phyloP scores from a whole-genome alignment of 2,797 vertebrate species.

The Chrysocyon brachyurus region DNA sequence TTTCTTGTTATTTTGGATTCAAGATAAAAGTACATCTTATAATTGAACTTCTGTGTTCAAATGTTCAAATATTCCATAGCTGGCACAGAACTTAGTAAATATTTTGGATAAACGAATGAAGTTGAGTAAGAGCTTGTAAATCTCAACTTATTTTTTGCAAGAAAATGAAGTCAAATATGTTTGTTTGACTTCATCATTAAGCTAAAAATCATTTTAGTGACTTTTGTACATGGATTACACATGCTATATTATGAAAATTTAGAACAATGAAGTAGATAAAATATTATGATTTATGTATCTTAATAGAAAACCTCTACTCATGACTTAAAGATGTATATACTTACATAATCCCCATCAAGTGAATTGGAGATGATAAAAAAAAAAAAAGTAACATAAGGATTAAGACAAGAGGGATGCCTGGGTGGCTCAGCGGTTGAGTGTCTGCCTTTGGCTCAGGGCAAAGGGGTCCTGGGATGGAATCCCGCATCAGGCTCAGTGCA shows the following conservation, averaged over 20 bases:
- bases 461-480: too few species aligned
- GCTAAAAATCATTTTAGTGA: conserved; percentile 31
- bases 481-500: too few species aligned
- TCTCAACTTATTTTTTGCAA: conserved; percentile 22
- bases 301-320: neutral
- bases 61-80: neutral
- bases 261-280: neutral
- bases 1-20: conserved; percentile 33
- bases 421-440: too few species aligned
- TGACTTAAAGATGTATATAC: neutral
- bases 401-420: neutral
- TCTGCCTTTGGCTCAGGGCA: too few species aligned
- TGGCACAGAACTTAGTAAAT: neutral
- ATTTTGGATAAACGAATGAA: conserved; percentile 51
- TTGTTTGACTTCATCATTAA: conserved; percentile 17
- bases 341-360: neutral
- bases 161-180: conserved; percentile 14
- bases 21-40: conserved; percentile 3
- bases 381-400: conserved; percentile 31
- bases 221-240: conserved; percentile 35
- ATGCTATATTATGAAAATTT: neutral
- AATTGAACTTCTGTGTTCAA: conserved; percentile 47
- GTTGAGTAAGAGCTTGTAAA: conserved; percentile 39
- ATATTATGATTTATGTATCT: neutral
- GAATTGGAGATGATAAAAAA: neutral